phyloP scores from a whole-genome alignment of 2,113 vertebrate genomes.

The Pangasianodon gigas region DNA sequence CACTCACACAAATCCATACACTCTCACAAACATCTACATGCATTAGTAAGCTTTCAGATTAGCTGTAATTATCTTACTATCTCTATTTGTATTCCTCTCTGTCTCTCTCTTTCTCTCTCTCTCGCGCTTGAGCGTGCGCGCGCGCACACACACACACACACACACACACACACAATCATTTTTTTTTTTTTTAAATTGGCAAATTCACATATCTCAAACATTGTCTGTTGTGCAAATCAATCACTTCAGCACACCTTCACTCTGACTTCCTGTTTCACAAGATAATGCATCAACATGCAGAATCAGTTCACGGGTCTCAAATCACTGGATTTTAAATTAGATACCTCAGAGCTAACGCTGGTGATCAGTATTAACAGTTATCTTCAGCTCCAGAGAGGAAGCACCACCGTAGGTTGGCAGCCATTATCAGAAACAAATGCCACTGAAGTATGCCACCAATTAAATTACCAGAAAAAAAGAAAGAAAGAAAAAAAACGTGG shows the following conservation, averaged over 20 bases:
- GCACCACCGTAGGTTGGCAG: neutral
- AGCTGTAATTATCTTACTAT: neutral
- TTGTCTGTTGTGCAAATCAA: neutral
- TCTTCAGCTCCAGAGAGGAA: neutral
- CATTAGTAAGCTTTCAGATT: slow-evolving; percentile 36
- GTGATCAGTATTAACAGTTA: neutral
- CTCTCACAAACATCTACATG: slow-evolving; percentile 25
- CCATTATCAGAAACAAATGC: neutral
- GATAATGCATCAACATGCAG: neutral
- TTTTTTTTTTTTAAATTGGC: neutral
- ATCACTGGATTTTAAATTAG: neutral
- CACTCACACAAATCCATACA: neutral
- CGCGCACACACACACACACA: neutral
- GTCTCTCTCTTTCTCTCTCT: neutral
- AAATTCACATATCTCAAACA: neutral
- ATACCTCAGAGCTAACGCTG: neutral
- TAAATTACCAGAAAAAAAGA: neutral
- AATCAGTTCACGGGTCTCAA: neutral
- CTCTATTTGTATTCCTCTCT: neutral
- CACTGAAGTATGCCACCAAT: neutral
- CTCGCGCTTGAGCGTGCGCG: neutral
- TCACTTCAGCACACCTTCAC: neutral
- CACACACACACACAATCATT: neutral
- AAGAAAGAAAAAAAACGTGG: neutral
- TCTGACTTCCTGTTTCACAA: neutral